Conservation (phyloP, 2,888 invertebrate species). For the Drosophila quasianomalipes region DNA sequence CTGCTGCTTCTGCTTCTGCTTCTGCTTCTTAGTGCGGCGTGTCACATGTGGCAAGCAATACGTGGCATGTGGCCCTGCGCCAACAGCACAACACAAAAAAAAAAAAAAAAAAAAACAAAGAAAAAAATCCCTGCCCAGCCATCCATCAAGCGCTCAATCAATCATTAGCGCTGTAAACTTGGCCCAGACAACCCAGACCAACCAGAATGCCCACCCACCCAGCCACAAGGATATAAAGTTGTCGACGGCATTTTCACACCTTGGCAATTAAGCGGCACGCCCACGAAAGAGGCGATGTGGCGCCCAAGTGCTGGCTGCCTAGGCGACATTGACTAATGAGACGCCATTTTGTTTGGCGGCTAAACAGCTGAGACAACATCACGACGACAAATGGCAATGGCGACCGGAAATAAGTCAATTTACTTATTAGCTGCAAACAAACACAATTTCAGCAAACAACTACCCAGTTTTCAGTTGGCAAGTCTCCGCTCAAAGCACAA, state of each 20-base stretch:
- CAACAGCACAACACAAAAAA: not conserved
- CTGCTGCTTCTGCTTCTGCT: slow-evolving; percentile 61
- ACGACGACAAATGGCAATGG: slow-evolving; percentile 44
- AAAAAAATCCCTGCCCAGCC: slow-evolving; percentile 36
- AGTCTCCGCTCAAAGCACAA: slow-evolving; percentile 41
- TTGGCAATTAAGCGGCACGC: slow-evolving; percentile 70
- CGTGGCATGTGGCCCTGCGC: slow-evolving; percentile 18
- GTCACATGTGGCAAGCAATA: slow-evolving; percentile 33
- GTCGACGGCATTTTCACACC: slow-evolving; percentile 64
- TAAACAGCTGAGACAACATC: slow-evolving; percentile 68
- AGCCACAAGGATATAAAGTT: slow-evolving; percentile 17
- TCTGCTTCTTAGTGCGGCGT: slow-evolving; percentile 11
- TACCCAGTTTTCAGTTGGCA: slow-evolving; percentile 10
- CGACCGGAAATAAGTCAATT: slow-evolving; percentile 78
- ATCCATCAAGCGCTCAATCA: slow-evolving; percentile 78
- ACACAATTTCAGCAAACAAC: slow-evolving; percentile 7
- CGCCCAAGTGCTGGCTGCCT: slow-evolving; percentile 50
- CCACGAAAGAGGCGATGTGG: not conserved
- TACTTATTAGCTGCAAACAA: slow-evolving; percentile 67
- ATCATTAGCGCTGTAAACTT: slow-evolving; percentile 71
- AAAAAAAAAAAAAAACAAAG: not conserved
- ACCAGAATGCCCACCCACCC: not conserved
- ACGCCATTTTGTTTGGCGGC: slow-evolving; percentile 69
- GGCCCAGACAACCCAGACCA: slow-evolving; percentile 6
- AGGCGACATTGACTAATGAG: slow-evolving; percentile 82